Base-by-base conservation (phyloP, 2,113 vertebrate species). In the Myotis yumanensis region DNA sequence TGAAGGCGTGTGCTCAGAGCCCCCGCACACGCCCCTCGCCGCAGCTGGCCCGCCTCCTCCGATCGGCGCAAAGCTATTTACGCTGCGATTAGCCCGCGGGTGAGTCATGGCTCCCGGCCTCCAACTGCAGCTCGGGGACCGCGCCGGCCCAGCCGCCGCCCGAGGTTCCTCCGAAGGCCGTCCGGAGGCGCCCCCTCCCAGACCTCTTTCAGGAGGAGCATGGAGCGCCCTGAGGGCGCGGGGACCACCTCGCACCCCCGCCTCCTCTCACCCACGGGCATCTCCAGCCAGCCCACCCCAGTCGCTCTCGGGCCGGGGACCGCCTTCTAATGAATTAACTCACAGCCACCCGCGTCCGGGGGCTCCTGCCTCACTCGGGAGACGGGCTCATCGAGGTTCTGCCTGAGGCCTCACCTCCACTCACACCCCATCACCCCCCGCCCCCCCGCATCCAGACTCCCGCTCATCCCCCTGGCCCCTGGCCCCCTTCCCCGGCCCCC, bases 71-170 rank as follows among this genome's bases (percentile, higher is more conserved):
- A 85, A 96, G 84, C 84, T 83, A 77, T 40, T 87, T 66, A 87
- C 28, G 82, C 66, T 11, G 89, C 73, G n/a, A 77, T 83, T 37
- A 51, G 91, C 86, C 16, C 51, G 64, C 77, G 86, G 48, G 89
- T 93, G 93, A 93, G 73, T 96, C 95, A 87, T n/a, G 11, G 76
- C 85, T 37, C 62, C 32, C 23, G 22, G 92, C 64, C 71, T n/a
- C 40, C 22, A 51, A 32, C 84, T 4, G 52, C 71, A 25, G 92
- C 59, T 7, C 59, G 52, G 64, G 8, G 64, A 15, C 2, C 5
- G 23, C 32, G 48, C 69, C 35, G 75, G 77, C 79, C 84, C 77
- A 7, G 89, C 59, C 25, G 8, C 32, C 30, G 73, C 64, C 64
- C 35, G 7, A 28, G 17, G 94, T 69, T 11, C 35, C 80, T 40